These are phyloP conservation scores for Gila robusta DNA, from an alignment of 2,797 vertebrate species.

Conservation along the genomic window DNA sequence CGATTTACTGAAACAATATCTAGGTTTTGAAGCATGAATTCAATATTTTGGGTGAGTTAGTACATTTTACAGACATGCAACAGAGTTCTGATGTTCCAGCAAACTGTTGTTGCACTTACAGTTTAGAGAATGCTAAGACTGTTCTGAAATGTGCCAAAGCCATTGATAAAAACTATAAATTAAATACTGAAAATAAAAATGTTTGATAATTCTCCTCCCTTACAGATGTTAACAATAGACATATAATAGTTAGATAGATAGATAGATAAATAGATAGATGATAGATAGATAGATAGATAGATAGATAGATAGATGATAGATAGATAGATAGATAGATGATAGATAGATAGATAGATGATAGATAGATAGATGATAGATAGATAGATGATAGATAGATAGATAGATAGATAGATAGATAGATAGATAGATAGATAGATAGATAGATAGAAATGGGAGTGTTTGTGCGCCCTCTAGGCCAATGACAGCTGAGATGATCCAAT, in stretches of 20 bases:
- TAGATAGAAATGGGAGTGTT: conserved; percentile 33
- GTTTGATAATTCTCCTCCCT: background rate
- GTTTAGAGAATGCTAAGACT: too few species aligned
- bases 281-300: too few species aligned
- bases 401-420: too few species aligned
- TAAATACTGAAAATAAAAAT: background rate
- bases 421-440: background rate
- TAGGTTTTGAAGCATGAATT: background rate
- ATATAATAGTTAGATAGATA: background rate
- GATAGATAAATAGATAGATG: too few species aligned
- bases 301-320: too few species aligned
- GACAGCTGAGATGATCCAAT: conserved; percentile 5
- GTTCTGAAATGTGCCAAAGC: too few species aligned
- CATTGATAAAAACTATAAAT: background rate
- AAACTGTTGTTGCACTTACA: too few species aligned
- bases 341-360: too few species aligned
- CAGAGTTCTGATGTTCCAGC: background rate
- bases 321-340: background rate
- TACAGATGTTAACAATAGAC: too few species aligned
- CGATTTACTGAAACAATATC: background rate
- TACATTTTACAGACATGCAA: background rate
- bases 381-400: too few species aligned
- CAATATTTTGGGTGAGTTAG: background rate
- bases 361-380: background rate
- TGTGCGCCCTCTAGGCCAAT: conserved; percentile 70